A percentile compares a stretch with the other conserved stretches of the same genome.
These are phyloP conservation scores for Leucophenga maculata DNA, from an alignment of 2,888 invertebrate genomes.

Conservation along the genomic window DNA sequence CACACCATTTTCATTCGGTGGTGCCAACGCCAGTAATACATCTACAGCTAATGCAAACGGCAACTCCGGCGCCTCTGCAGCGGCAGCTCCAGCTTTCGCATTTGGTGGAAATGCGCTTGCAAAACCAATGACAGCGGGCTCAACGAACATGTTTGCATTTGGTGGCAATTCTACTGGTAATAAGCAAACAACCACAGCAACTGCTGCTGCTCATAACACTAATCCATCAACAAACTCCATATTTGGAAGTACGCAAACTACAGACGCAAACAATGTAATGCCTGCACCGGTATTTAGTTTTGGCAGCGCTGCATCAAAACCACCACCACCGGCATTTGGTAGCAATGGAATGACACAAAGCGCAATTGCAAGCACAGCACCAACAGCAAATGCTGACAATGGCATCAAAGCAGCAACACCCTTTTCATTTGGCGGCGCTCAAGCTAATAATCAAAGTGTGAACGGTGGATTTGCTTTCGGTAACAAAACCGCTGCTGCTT, in stretches of 20 bases:
- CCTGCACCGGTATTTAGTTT: too few species aligned
- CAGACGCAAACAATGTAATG: background rate
- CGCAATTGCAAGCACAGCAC: background rate
- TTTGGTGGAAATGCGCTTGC: conserved; percentile 16
- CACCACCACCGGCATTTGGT: background rate
- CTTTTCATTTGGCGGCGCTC: conserved; percentile 13
- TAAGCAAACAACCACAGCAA: background rate
- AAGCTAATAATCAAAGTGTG: conserved; percentile 15
- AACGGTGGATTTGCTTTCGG: conserved; percentile 49
- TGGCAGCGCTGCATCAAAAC: background rate
- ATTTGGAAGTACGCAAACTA: background rate
- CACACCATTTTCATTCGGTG: conserved; percentile 14
- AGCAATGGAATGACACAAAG: background rate
- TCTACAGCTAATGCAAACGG: conserved; percentile 26
- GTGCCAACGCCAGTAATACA: conserved; percentile 1
- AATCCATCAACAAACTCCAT: background rate
- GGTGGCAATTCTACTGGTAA: conserved; percentile 29
- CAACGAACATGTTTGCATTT: conserved; percentile 30
- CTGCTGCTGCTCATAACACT: too few species aligned
- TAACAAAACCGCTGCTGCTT: conserved; percentile 29
- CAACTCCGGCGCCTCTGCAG: background rate
- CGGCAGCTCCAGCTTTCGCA: conserved; percentile 33
- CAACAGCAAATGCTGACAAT: background rate
- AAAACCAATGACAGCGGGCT: background rate
- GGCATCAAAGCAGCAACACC: background rate